phyloP scores from a whole-genome alignment of 92 coral and sea anemone species.

The Parazoanthus atlanticus region DNA sequence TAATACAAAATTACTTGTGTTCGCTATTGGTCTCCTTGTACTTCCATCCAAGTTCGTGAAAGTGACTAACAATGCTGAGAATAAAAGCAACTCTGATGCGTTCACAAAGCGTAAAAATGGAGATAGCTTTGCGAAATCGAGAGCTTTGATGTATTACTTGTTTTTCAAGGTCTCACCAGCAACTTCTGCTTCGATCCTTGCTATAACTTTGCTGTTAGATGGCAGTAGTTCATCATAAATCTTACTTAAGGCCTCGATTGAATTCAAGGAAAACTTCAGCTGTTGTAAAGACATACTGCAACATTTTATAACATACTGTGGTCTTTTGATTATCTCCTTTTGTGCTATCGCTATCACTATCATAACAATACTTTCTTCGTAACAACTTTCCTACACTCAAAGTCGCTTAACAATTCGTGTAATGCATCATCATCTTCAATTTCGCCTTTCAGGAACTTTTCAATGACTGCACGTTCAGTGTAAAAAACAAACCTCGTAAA shows the following conservation, averaged over 20 bases:
- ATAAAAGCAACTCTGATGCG: slow-evolving; percentile 47
- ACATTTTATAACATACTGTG: slow-evolving; percentile 18
- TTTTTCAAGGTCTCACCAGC: slow-evolving; percentile 19
- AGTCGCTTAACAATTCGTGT: slow-evolving; percentile 36
- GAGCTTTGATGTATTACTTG: slow-evolving; percentile 24
- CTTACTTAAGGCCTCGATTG: neutral
- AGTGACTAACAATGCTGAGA: slow-evolving; percentile 11
- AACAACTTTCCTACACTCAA: slow-evolving; percentile 22
- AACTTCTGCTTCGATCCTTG: slow-evolving; percentile 4
- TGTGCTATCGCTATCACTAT: slow-evolving; percentile 35
- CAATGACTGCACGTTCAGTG: slow-evolving; percentile 53
- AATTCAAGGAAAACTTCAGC: slow-evolving; percentile 6
- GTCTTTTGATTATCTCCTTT: slow-evolving; percentile 41
- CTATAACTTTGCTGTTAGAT: slow-evolving; percentile 26
- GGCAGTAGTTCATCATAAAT: slow-evolving; percentile 27
- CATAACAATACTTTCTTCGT: slow-evolving; percentile 6
- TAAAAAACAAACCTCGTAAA: slow-evolving; percentile 46
- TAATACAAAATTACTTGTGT: slow-evolving; percentile 40
- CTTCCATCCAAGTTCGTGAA: slow-evolving; percentile 40
- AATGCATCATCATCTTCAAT: slow-evolving; percentile 41
- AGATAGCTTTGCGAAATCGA: slow-evolving; percentile 33
- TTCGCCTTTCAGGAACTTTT: slow-evolving; percentile 31
- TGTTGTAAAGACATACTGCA: slow-evolving; percentile 9
- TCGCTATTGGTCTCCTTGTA: slow-evolving; percentile 42
- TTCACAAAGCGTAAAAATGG: slow-evolving; percentile 37